Evolutionary conservation across 2,113 vertebrate genomes (phyloP).

Genomic region (Cyprinodon variegatus): DNA sequence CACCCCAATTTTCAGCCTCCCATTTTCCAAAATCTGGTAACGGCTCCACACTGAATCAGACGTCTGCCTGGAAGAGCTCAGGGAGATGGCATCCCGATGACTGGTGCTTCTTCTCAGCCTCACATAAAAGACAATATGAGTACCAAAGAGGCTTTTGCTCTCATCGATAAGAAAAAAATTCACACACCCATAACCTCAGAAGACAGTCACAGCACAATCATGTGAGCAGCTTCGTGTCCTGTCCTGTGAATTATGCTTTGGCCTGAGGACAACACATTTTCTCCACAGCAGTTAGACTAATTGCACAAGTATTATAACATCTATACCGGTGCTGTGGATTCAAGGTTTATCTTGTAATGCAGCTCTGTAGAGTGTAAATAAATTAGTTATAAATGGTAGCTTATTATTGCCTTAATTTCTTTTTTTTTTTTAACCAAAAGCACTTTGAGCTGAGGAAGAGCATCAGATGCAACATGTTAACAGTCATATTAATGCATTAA

Average conservation of each 20-base stretch:
- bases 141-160: constrained; percentile 28
- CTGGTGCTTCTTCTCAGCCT: constrained; percentile 40
- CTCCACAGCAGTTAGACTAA: constrained; percentile 9
- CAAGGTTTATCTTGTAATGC: background rate
- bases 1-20: constrained; percentile 42
- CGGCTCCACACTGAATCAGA: constrained; percentile 18
- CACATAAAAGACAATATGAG: constrained; percentile 44
- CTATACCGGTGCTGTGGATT: constrained; percentile 13
- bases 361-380: background rate
- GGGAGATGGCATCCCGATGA: constrained; percentile 24
- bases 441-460: background rate
- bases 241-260: constrained; percentile 32
- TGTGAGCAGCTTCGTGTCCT: constrained; percentile 66
- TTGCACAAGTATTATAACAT: constrained; percentile 15
- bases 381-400: background rate
- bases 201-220: constrained; percentile 78
- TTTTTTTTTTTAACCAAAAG: background rate
- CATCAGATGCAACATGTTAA: background rate
- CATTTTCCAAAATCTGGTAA: constrained; percentile 10
- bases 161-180: constrained; percentile 23
- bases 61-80: constrained; percentile 13
- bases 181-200: constrained; percentile 59
- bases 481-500: background rate
- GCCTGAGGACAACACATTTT: constrained; percentile 38
- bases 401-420: background rate